Evolutionary conservation across 2,888 invertebrate species (phyloP).

Genomic region (Phanerotoma sp.): DNA sequence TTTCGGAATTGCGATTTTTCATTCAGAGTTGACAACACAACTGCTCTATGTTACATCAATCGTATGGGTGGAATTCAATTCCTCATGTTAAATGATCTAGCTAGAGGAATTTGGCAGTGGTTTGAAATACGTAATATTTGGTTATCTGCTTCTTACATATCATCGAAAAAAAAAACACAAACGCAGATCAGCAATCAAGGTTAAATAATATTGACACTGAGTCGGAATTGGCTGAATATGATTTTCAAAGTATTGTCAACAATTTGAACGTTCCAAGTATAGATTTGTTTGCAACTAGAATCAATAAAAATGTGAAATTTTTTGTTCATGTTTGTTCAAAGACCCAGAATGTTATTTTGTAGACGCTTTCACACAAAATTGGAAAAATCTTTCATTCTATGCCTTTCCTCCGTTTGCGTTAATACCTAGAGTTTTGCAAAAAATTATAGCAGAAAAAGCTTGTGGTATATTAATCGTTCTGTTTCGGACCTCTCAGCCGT

Average conservation of each 20-base stretch:
- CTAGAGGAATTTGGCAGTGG: slow-evolving; percentile 27
- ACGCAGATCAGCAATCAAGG: slow-evolving; percentile 25
- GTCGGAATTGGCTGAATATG: slow-evolving; percentile 18
- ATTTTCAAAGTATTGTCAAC: slow-evolving; percentile 16
- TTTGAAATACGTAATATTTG: slow-evolving; percentile 21
- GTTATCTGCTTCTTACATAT: slow-evolving; percentile 25
- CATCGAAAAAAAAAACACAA: slow-evolving; percentile 21
- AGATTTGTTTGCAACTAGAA: slow-evolving; percentile 24
- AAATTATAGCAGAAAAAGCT: slow-evolving; percentile 20
- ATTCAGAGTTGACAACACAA: slow-evolving; percentile 24
- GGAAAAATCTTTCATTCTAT: slow-evolving; percentile 24
- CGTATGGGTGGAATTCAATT: slow-evolving; percentile 24
- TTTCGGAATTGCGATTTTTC: slow-evolving; percentile 20
- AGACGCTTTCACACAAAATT: slow-evolving; percentile 26
- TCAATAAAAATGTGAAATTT: slow-evolving; percentile 22
- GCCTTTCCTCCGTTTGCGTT: slow-evolving; percentile 29
- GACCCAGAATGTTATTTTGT: slow-evolving; percentile 23
- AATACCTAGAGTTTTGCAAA: slow-evolving; percentile 12
- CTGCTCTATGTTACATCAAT: slow-evolving; percentile 29
- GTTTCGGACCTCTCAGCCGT: slow-evolving; percentile 20
- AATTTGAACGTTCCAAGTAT: slow-evolving; percentile 21
- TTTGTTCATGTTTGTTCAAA: slow-evolving; percentile 22
- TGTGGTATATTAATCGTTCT: slow-evolving; percentile 20
- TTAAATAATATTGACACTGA: slow-evolving; percentile 21
- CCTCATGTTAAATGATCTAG: slow-evolving; percentile 10